Base-by-base conservation (phyloP, 2,888 invertebrate genomes). In the Eledona agricola region DNA sequence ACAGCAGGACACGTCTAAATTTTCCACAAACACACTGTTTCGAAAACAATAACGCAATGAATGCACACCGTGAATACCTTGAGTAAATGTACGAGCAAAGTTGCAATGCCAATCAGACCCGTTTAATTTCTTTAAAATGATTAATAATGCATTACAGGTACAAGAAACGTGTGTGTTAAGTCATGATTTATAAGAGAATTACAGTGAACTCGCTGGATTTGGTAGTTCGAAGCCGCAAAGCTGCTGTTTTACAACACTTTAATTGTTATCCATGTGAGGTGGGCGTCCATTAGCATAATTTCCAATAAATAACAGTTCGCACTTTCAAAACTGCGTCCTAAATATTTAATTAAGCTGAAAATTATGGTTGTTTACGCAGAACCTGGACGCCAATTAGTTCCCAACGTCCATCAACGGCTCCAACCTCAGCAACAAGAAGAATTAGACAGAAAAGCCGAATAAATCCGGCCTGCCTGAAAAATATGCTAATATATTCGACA, bases 401-500 rank as follows among this genome's bases (percentile, higher is more conserved):
- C 25, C 25, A 20, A 22, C 37, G 20, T 37, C 13, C 23, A 37
- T 29, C 29, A 29, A 25, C 29, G 17, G 15, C n/a, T 32, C 7
- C 7, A 32, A 20, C 22, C n/a, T 13, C 26, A 17, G 20, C 9
- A 25, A 38, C 13, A 34, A n/a, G 6, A 37, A 35, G 26, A 35
- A 47, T 37, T 19, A 7, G 11, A n/a, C 15, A 47, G 29, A 35
- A 47, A 37, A 5, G 5, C 32, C 23, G 1, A 28, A 19, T 28
- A 40, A 40, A 12, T 34, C 34, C 19, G 34, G 34, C 25, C 16
- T 15, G 20, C 42, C 32, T 42, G 13, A 51, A 31, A 47, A 35
- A 53, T 23, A 54, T 54, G 49, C 47, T 28, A 53, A 53, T 53
- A 28, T 49, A 53, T 53, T 53, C 53, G 49, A 53, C 53, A 42